Conservation (phyloP, 2,797 vertebrate genomes). For the Sebastes iracundus region DNA sequence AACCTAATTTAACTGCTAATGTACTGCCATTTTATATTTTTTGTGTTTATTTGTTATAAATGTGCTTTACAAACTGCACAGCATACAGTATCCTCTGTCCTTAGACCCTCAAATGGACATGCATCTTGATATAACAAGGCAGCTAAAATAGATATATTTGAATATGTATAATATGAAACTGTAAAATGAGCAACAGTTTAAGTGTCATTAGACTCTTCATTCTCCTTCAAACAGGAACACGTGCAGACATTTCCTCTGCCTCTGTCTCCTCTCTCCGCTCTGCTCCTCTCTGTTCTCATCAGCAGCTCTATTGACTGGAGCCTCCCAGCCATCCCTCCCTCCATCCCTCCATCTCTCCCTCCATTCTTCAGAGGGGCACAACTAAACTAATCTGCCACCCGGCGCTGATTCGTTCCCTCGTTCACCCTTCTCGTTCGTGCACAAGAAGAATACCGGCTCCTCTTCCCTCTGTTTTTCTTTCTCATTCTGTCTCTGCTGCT, state of each 20-base stretch:
- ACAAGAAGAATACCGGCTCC: conserved; percentile 66
- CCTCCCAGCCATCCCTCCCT: conserved; percentile 7
- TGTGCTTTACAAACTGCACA: neutral
- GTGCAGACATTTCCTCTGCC: conserved; percentile 14
- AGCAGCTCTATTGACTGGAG: conserved; percentile 22
- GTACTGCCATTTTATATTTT: neutral
- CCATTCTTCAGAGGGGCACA: conserved; percentile 55
- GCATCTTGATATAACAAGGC: too few relatives aligned
- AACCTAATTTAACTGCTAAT: neutral
- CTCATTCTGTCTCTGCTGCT: conserved; percentile 49
- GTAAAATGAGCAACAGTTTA: neutral
- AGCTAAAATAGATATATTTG: too few relatives aligned
- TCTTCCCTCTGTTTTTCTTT: conserved; percentile 65
- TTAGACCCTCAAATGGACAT: neutral
- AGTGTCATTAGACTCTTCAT: neutral
- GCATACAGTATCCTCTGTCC: neutral
- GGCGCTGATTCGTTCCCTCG: conserved; percentile 40
- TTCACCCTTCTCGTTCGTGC: conserved; percentile 53
- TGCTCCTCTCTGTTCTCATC: conserved; percentile 31
- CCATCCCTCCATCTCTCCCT: conserved; percentile 8
- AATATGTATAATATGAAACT: neutral
- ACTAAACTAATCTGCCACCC: conserved; percentile 54
- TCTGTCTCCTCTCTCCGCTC: neutral
- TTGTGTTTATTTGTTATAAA: neutral
- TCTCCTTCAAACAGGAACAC: conserved; percentile 4